These are phyloP conservation scores for Eunapius fragilis DNA, from an alignment of 37 sponge, comb jelly and placozoan genomes.

Conservation along the genomic window DNA sequence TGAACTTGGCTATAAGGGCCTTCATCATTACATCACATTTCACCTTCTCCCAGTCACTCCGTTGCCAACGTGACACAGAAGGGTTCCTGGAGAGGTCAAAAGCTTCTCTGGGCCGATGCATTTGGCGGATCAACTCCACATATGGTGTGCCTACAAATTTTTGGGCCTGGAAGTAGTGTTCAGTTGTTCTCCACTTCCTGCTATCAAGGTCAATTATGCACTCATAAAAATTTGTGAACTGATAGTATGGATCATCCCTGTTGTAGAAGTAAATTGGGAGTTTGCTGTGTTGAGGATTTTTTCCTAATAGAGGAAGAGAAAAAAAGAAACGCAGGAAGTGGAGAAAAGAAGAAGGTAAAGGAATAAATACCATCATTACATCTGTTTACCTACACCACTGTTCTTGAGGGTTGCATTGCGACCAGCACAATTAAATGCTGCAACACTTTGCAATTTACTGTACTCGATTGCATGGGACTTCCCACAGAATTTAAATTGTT, in stretches of 20 bases:
- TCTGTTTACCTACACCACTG: too few relatives aligned
- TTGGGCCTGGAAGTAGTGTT: conserved; percentile 89
- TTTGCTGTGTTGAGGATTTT: too few relatives aligned
- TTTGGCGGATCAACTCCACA: conserved; percentile 27
- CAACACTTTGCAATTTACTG: too few relatives aligned
- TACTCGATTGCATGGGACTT: too few relatives aligned
- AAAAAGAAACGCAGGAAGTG: too few relatives aligned
- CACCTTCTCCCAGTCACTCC: conserved; percentile 72
- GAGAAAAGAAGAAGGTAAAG: too few relatives aligned
- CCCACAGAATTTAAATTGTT: too few relatives aligned
- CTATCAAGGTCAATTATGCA: conserved; percentile 40
- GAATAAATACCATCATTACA: too few relatives aligned
- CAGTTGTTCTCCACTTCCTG: conserved; percentile 66
- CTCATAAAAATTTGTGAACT: conserved; percentile 68
- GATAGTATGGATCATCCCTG: conserved; percentile 57
- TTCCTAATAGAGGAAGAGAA: too few relatives aligned
- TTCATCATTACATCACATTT: conserved; percentile 70
- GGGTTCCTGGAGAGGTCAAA: conserved; percentile 59
- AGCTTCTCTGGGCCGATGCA: conserved; percentile 50
- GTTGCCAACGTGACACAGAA: conserved; percentile 26
- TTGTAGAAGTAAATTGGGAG: too few relatives aligned
- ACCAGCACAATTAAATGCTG: too few relatives aligned
- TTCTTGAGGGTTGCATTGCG: too few relatives aligned
- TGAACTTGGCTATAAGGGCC: conserved; percentile 62
- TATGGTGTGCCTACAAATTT: conserved; percentile 84